Conservation (phyloP, 2,113 vertebrate species). For the Tragelaphus imberbis region DNA sequence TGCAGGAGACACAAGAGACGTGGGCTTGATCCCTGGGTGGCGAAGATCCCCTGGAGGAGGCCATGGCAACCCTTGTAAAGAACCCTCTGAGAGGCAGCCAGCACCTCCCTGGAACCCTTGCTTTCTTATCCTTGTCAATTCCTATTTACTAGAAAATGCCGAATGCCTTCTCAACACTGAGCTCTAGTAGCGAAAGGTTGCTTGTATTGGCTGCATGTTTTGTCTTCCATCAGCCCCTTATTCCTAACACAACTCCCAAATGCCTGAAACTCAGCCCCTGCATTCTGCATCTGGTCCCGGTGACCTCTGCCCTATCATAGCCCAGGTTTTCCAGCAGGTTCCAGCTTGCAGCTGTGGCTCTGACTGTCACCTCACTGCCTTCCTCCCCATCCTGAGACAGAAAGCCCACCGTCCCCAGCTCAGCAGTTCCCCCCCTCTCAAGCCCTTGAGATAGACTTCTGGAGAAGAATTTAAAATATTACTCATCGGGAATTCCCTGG, state of each 20-base stretch:
- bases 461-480: neutral
- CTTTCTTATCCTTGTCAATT: neutral
- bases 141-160: neutral
- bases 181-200: neutral
- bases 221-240: neutral
- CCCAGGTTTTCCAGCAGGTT: neutral
- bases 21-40: too few species aligned
- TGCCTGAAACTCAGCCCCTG: neutral
- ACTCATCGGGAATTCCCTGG: neutral
- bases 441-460: neutral
- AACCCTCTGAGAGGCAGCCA: neutral
- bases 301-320: fast-evolving
- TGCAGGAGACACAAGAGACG: too few species aligned
- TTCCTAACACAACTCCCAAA: neutral
- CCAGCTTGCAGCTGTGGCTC: neutral
- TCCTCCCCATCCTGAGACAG: neutral
- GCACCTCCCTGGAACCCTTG: too few species aligned
- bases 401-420: neutral
- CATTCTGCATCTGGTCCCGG: neutral
- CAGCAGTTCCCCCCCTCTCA: neutral
- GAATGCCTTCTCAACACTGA: neutral
- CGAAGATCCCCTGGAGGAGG: too few species aligned
- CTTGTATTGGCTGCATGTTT: neutral
- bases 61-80: too few species aligned
- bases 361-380: neutral